phyloP scores from a whole-genome alignment of 2,113 vertebrate genomes.

The Leucopsar rothschildi region DNA sequence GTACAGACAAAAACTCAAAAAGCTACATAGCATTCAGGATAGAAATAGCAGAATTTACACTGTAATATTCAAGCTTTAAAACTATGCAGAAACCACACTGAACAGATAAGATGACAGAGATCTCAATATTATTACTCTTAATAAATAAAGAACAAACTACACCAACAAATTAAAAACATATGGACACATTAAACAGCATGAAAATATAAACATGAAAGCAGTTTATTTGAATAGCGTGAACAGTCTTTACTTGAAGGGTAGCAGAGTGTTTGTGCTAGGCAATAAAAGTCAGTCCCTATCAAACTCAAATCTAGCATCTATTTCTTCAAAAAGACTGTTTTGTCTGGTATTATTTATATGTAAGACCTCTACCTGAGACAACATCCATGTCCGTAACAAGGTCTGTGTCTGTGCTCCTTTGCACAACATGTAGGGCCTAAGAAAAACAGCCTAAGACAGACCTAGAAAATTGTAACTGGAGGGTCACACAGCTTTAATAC shows the following conservation, averaged over 20 bases:
- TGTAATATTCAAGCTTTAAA: not conserved
- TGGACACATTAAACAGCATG: not conserved
- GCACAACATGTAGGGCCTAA: not conserved
- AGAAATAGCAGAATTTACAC: not conserved
- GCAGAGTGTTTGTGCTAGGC: not conserved
- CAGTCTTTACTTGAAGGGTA: not conserved
- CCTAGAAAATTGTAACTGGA: not conserved
- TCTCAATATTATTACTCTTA: not conserved
- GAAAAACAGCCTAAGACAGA: not conserved
- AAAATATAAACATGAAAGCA: not conserved
- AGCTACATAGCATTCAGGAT: not conserved
- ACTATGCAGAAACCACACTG: not conserved
- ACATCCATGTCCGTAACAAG: not conserved
- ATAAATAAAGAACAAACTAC: not conserved
- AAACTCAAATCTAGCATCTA: not conserved
- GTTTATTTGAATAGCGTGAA: not conserved
- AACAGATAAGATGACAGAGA: not conserved
- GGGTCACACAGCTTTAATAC: not conserved
- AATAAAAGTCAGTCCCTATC: not conserved
- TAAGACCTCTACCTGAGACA: not conserved
- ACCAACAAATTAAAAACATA: not conserved
- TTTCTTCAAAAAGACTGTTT: not conserved
- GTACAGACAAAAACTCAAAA: not conserved
- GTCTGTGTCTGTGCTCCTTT: not conserved
- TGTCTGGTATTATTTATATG: not conserved